These are phyloP conservation scores for Morelia viridis DNA, from an alignment of 2,797 vertebrate species.

Conservation along the genomic window DNA sequence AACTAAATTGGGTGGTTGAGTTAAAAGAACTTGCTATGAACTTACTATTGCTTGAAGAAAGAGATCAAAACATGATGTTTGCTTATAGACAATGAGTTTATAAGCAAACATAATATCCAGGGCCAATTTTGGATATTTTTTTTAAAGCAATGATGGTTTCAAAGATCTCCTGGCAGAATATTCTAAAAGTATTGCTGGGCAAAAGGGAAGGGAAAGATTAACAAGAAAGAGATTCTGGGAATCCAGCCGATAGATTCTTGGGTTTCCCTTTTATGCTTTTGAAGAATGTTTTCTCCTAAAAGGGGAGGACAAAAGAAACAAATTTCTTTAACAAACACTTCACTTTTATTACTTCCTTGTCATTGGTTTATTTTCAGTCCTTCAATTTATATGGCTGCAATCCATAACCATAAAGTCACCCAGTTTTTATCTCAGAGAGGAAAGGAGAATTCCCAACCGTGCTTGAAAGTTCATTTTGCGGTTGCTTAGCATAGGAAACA, in stretches of 20 bases:
- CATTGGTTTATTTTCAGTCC: slow-evolving; percentile 26
- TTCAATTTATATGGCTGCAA: slow-evolving; percentile 26
- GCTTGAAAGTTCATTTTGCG: slow-evolving; percentile 1
- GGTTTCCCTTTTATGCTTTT: slow-evolving; percentile 36
- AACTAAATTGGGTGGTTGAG: slow-evolving; percentile 4
- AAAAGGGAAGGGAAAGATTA: slow-evolving; percentile 29
- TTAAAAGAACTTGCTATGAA: neutral
- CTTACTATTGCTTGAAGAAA: slow-evolving; percentile 21
- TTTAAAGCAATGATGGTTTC: slow-evolving; percentile 50
- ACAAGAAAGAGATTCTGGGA: slow-evolving; percentile 33
- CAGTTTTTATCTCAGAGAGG: slow-evolving; percentile 26
- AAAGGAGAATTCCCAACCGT: slow-evolving; percentile 32
- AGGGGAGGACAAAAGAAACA: slow-evolving; percentile 33
- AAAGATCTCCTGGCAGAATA: slow-evolving; percentile 43
- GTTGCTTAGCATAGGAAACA: neutral
- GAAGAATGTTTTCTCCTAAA: slow-evolving; percentile 36
- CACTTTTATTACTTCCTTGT: slow-evolving; percentile 55
- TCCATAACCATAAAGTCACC: slow-evolving; percentile 32
- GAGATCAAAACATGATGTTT: slow-evolving; percentile 26
- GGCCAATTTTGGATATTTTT: slow-evolving; percentile 54
- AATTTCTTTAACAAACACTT: slow-evolving; percentile 47
- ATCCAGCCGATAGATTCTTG: slow-evolving; percentile 47
- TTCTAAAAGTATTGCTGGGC: slow-evolving; percentile 45
- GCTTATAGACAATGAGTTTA: slow-evolving; percentile 24
- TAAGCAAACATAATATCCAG: neutral